Evolutionary conservation across 2,888 invertebrate genomes (phyloP), one percentile per base, ranked within the genome.

Genomic region (Macaria notata): DNA sequence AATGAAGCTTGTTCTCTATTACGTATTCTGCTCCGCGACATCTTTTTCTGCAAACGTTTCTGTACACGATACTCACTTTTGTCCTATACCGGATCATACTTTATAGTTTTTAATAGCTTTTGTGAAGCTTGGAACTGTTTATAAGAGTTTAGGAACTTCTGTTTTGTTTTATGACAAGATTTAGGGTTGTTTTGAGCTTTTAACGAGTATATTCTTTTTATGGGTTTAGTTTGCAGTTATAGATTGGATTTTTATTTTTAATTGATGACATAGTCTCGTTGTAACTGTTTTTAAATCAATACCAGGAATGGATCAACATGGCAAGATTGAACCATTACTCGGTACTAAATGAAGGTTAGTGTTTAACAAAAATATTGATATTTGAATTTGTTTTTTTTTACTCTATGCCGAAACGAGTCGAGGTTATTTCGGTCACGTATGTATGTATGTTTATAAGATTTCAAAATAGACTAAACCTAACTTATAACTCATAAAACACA

Each of bases 21-120:
- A 41, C 6, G 3, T 41, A 41, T 41, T n/a, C 41, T 41, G 9
- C 41, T 41, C 41, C 9, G 41, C 9, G 41, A 41, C 6, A 41
- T 8, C 9, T n/a, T 38, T 38, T 7, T 9, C 9, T 4, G 61
- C 58, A 64, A 68, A 63, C 56, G 61, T 63, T 49, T 52, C 58
- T 54, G 39, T 62, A 65, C 65, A 64, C 58, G 63, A 66, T 69
- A 45, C 61, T 46, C 52, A 66, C 48, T 59, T 54, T 65, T 61
- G 53, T 54, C 54, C 36, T 38, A 46, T 52, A 51, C 29, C 4
- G n/a, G 8, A 31, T 46, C 29, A 46, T n/a, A 48, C 41, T 55
- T 55, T 45, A 44, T 54, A 53, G 53, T 57, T 48, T 39, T 48
- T 39, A 39, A 48, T 31, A 41, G 4, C n/a, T 41, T 47, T 39